Percentiles rank a stretch among this genome's conserved stretches.
Evolutionary conservation across 1,140 invertebrate species (phyloP).

Genomic region (Zophobas atratus): DNA sequence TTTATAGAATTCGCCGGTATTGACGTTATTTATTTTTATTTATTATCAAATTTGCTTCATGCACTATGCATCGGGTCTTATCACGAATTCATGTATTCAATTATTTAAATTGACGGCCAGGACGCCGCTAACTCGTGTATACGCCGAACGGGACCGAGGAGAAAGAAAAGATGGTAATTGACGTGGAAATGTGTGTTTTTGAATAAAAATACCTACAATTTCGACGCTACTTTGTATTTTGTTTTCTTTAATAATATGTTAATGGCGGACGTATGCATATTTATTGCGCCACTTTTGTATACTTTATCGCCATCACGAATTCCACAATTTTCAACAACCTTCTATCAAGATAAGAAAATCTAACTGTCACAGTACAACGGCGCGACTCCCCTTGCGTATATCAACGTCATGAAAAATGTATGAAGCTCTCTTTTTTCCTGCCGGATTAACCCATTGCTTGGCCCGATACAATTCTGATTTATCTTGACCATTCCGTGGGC

Average conservation of each 20-base stretch:
- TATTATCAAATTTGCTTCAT: slow-evolving; percentile 68
- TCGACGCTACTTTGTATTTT: slow-evolving; percentile 54
- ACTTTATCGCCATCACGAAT: slow-evolving; percentile 37
- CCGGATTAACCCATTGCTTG: not conserved
- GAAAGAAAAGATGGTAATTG: slow-evolving; percentile 62
- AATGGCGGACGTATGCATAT: slow-evolving; percentile 51
- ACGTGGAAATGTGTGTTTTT: slow-evolving; percentile 61
- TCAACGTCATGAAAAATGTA: slow-evolving; percentile 30
- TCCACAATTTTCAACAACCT: slow-evolving; percentile 39
- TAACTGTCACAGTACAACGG: slow-evolving; percentile 23
- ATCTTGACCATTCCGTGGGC: slow-evolving; percentile 7
- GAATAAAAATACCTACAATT: slow-evolving; percentile 60
- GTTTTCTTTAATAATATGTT: slow-evolving; percentile 57
- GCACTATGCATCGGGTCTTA: slow-evolving; percentile 67
- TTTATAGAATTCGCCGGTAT: slow-evolving; percentile 65
- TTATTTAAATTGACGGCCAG: slow-evolving; percentile 66
- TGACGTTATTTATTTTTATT: slow-evolving; percentile 68
- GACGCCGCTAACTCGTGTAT: slow-evolving; percentile 51
- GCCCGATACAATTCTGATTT: slow-evolving; percentile 6
- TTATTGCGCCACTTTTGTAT: slow-evolving; percentile 45
- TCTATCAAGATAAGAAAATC: slow-evolving; percentile 40
- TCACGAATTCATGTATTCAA: slow-evolving; percentile 68
- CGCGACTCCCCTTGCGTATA: not conserved
- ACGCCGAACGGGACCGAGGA: slow-evolving; percentile 52
- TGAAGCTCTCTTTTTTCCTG: slow-evolving; percentile 8